These are phyloP conservation scores for Premnoplex brunnescens DNA, from an alignment of 2,797 vertebrate genomes.

Conservation along the genomic window DNA sequence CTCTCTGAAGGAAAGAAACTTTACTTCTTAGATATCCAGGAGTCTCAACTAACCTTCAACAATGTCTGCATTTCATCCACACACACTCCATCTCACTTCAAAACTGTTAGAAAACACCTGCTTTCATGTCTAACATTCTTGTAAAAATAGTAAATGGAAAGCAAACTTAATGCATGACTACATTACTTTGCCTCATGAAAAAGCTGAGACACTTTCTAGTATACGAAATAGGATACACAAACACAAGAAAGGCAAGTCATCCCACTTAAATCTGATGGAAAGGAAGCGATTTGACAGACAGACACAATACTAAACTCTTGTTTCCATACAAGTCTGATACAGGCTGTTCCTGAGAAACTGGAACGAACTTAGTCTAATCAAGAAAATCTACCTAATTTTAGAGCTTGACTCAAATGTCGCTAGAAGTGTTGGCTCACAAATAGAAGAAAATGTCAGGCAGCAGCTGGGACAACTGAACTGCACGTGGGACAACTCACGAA, in stretches of 20 bases:
- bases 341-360: background rate
- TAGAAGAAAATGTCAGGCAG: background rate
- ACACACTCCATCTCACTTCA: background rate
- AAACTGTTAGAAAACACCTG: slow-evolving; percentile 6
- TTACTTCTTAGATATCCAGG: background rate
- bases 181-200: background rate
- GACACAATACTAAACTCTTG: background rate
- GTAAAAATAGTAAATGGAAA: background rate
- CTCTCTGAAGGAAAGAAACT: background rate
- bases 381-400: slow-evolving; percentile 7
- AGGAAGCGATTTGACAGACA: slow-evolving; percentile 14
- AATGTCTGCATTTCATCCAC: background rate
- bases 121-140: background rate
- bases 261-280: background rate
- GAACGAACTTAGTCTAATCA: background rate
- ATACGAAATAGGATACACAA: background rate
- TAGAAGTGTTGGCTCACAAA: background rate
- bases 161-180: background rate
- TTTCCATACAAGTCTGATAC: background rate
- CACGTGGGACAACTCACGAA: background rate
- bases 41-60: background rate
- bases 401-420: background rate
- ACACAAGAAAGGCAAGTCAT: background rate
- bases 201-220: background rate
- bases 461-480: background rate